Percentiles rank a stretch among this genome's conserved stretches.
phyloP scores from a whole-genome alignment of 2,113 vertebrate species.

The Hyla sarda region DNA sequence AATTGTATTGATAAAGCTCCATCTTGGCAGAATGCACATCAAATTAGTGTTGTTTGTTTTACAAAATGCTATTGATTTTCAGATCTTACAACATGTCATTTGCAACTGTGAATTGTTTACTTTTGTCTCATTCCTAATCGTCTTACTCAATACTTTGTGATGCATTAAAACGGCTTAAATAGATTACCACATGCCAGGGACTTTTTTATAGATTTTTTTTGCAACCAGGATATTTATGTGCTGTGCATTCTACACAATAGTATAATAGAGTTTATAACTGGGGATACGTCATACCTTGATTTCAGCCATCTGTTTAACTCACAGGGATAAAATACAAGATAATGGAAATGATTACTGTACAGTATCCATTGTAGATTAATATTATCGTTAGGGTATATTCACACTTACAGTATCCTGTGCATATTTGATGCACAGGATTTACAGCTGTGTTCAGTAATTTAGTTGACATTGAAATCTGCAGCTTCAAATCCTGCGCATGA shows the following conservation, averaged over 20 bases:
- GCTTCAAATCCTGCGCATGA: too few relatives aligned
- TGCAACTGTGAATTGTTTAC: conserved; percentile 27
- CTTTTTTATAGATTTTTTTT: not conserved
- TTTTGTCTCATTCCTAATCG: conserved; percentile 12
- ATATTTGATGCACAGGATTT: too few relatives aligned
- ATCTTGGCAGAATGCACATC: not conserved
- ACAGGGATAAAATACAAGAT: not conserved
- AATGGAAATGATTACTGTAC: not conserved
- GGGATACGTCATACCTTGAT: not conserved
- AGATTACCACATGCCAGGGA: not conserved
- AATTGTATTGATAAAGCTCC: not conserved
- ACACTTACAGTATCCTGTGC: too few relatives aligned
- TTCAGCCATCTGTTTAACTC: not conserved
- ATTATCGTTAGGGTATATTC: too few relatives aligned
- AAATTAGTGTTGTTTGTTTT: conserved; percentile 20
- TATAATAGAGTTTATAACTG: not conserved
- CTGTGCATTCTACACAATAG: not conserved
- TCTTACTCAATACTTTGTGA: not conserved
- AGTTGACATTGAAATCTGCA: too few relatives aligned
- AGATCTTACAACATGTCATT: conserved; percentile 33
- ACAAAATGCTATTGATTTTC: conserved; percentile 44
- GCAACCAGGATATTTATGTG: not conserved
- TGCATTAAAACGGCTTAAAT: not conserved
- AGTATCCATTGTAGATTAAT: not conserved
- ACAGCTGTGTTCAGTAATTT: too few relatives aligned